Evolutionary conservation across 2,797 vertebrate genomes (phyloP), one percentile per base, ranked within the genome.

Genomic region (Hypotaenidia okinawae): DNA sequence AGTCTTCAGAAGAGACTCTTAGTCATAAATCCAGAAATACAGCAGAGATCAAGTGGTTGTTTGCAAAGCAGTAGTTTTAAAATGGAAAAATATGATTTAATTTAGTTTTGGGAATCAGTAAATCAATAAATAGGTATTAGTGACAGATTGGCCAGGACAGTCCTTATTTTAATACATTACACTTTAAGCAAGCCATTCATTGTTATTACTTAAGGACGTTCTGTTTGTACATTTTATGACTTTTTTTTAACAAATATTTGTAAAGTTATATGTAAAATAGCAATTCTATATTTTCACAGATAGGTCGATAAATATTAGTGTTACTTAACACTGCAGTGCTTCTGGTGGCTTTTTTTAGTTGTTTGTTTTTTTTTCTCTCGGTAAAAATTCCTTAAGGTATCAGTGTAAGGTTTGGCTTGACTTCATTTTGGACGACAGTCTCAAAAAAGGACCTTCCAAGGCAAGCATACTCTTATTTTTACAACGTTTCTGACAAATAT

Each of bases 261-360:
- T 24, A 83, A 70, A 76, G 35, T 5, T 66, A 5, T 11, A 33
- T 8, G 6, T 23, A 30, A 35, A 61, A 28, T 10, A 52, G 6
- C 4, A 16, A 62, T 73, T 70, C 11, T 19, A 2, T 43, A 15
- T 74, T 82, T 82, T 59, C 18, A 41, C 10, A 41, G 41, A 24
- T 15, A 33, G 8, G 39, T 58, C n/a, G 22, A 4, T 19, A 49
- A 63, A 30, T 28, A 6, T 2, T 66, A 11, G 32, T 45, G 7
- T 28, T 45, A 63, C 5, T 35, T 73, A 69, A 49, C 5, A 49
- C 9, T 54, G 15, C 7, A 24, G 39, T 47, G 47, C 10, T 47
- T 47, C 23, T 47, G 30, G 8, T 3, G 1, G 6, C 4, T 11
- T 41, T 17, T 43, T 9, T 4, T 6, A 2, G 0, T 30, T 30